Conservation (phyloP, 2,113 vertebrate species). For the Eolophus roseicapilla region DNA sequence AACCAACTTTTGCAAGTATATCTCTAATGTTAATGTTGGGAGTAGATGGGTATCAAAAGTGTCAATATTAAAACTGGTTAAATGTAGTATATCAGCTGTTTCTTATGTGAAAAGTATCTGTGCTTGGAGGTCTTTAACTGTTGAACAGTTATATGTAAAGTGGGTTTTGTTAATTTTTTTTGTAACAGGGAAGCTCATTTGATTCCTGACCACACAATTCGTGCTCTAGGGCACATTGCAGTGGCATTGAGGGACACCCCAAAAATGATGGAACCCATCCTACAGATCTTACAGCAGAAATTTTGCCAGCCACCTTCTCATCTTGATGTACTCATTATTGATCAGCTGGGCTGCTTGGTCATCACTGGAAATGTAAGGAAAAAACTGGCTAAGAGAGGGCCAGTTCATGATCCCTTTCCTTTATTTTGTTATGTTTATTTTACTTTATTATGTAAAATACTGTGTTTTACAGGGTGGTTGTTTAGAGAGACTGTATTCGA, state of each 20-base stretch:
- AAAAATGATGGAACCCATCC: constrained; percentile 94
- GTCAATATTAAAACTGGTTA: background rate
- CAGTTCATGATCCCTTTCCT: background rate
- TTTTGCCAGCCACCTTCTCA: constrained; percentile 94
- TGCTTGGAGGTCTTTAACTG: background rate
- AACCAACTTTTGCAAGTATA: background rate
- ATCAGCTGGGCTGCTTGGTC: constrained; percentile 95
- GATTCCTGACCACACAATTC: constrained; percentile 96
- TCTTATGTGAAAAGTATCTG: background rate
- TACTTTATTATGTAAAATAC: background rate
- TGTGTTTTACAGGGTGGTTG: background rate
- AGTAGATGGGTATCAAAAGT: background rate
- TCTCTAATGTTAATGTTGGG: background rate
- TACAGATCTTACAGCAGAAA: constrained; percentile 97
- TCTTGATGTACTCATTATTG: constrained; percentile 92
- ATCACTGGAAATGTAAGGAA: constrained; percentile 93
- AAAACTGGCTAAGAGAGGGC: background rate
- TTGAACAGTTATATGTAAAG: background rate
- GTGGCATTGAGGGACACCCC: constrained; percentile 93
- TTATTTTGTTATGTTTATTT: background rate
- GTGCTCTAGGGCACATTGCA: constrained; percentile 92
- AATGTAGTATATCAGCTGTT: background rate
- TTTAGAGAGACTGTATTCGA: background rate
- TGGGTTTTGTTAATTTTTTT: background rate
- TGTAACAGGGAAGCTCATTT: constrained; percentile 88